Percentiles rank a stretch among this genome's conserved stretches.
Conservation (phyloP, 2,888 invertebrate genomes). For the Pemphredon lugubris region DNA sequence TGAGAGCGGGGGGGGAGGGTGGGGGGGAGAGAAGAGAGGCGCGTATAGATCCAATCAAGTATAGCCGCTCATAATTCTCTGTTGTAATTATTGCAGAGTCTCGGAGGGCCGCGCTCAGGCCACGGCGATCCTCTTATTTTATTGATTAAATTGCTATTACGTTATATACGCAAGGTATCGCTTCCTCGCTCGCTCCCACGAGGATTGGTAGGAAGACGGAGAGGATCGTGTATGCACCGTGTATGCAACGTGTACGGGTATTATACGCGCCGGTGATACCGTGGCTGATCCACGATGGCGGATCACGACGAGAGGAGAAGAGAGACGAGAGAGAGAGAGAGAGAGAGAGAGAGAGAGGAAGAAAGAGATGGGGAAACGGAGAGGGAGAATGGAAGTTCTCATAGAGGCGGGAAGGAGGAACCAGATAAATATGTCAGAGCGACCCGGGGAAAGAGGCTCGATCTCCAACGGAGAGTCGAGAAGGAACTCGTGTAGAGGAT, state of each 20-base stretch:
- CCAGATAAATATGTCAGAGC: constrained; percentile 73
- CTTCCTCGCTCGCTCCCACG: constrained; percentile 8
- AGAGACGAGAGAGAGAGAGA: constrained; percentile 8
- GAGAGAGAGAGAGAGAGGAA: constrained; percentile 9
- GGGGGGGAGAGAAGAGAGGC: constrained; percentile 46
- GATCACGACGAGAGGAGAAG: constrained; percentile 29
- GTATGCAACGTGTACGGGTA: constrained; percentile 27
- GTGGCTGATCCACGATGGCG: constrained; percentile 52
- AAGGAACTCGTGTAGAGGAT: constrained; percentile 68
- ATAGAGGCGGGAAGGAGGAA: constrained; percentile 64
- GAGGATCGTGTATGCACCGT: constrained; percentile 21
- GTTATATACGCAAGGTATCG: constrained; percentile 67
- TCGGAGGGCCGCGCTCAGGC: constrained; percentile 68
- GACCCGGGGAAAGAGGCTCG: constrained; percentile 55
- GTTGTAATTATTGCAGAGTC: constrained; percentile 78
- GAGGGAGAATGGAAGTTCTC: constrained; percentile 58
- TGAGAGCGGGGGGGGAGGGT: constrained; percentile 17
- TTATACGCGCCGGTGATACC: constrained; percentile 52
- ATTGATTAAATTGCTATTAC: constrained; percentile 79
- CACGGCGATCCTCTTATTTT: constrained; percentile 76
- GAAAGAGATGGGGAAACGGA: no score
- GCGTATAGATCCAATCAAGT: constrained; percentile 79
- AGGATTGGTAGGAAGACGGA: not conserved
- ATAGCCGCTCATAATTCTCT: constrained; percentile 78
- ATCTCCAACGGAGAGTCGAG: constrained; percentile 44